Base-by-base conservation (phyloP, 2,888 invertebrate genomes). In the Pyralis farinalis region DNA sequence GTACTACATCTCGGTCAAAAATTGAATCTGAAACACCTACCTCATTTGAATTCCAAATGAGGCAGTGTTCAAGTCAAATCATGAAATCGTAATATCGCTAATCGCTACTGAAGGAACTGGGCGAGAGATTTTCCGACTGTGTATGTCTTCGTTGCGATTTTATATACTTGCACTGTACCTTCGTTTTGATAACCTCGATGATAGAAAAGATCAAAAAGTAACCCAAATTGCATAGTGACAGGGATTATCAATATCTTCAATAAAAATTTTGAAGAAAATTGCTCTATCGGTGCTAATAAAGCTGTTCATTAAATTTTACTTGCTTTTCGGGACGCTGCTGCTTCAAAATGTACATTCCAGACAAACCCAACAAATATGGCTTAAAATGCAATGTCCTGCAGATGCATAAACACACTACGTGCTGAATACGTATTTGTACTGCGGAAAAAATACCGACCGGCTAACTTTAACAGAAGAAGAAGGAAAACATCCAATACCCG, bases 331-430 rank as follows among this genome's bases (percentile, higher is more conserved):
- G 54, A 54, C 20, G 53, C 7, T 49, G 50, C 25, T 43, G 46
- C 6, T 49, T 58, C 10, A 47, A 46, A 5, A 44, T 48, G 28
- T 56, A 55, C 31, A 58, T 58, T 48, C 51, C 53, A 0, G 33
- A 48, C 1, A 56, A 58, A 42, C 58, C 58, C 7, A 47, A 45
- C 0, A 56, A 55, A 33, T 58, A 53, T 44, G 55, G 55, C 6
- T 35, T 55, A 1, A 52, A 53, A 44, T 43, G 55, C 31, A 9
- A 45, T 6, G 3, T 47, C 1, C 41, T 55, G 7, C 25, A 22
- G 37, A 43, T 33, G n/a, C n/a, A n/a, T n/a, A n/a, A n/a, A n/a
- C n/a, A n/a, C n/a, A n/a, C n/a, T n/a, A n/a, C n/a, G n/a, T n/a
- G n/a, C n/a, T n/a, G n/a, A n/a, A n/a, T n/a, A n/a, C n/a, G n/a